Percentiles rank a stretch among this genome's conserved stretches.
Evolutionary conservation across 35 echinoderm and acorn worm species (phyloP).

Genomic region (Strongylocentrotus purpuratus): DNA sequence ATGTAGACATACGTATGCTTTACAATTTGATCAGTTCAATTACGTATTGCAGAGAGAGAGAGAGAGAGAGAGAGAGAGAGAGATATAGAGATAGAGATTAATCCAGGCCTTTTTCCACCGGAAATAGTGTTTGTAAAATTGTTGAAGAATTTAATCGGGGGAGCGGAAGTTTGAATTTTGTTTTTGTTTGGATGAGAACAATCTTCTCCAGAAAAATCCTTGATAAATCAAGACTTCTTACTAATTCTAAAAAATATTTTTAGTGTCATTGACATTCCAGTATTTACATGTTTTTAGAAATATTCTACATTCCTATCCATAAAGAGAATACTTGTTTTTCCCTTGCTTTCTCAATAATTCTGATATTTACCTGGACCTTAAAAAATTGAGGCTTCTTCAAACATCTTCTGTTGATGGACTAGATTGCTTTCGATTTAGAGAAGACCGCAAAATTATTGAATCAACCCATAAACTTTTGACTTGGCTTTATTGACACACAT

Average conservation of each 20-base stretch:
- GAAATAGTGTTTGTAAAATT: background rate
- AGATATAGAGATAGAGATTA: background rate
- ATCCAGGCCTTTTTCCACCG: background rate
- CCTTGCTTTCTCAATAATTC: background rate
- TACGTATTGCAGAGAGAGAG: background rate
- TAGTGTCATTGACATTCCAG: background rate
- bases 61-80: background rate
- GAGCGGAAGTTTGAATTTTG: background rate
- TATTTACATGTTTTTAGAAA: slow-evolving; percentile 5
- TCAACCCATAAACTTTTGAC: slow-evolving; percentile 35
- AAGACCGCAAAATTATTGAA: slow-evolving; percentile 12
- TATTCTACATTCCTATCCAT: background rate
- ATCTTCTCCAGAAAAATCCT: background rate
- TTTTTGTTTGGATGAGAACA: background rate
- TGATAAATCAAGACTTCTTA: background rate
- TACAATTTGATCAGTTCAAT: no score
- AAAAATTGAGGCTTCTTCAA: slow-evolving; percentile 23
- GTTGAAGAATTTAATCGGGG: background rate
- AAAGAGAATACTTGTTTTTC: background rate
- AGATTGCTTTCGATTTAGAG: slow-evolving; percentile 29
- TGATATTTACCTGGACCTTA: background rate
- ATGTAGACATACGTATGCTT: no score
- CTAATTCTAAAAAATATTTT: background rate
- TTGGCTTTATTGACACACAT: background rate
- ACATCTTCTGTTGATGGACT: slow-evolving; percentile 35